Evolutionary conservation across 2,888 invertebrate genomes (phyloP).

Genomic region (Aleiodes alternator): DNA sequence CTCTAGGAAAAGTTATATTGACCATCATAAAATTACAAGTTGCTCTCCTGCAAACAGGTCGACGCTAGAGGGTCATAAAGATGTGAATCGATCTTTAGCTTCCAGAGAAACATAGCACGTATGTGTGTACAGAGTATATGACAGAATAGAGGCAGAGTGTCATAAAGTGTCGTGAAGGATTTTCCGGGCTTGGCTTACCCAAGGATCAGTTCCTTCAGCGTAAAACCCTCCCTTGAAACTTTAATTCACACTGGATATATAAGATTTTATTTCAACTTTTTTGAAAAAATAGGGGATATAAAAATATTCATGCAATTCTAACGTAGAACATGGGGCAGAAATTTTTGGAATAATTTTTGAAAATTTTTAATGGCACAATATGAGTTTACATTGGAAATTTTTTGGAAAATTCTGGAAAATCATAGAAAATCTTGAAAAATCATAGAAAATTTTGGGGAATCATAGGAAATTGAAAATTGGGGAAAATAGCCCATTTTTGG

Average conservation of each 20-base stretch:
- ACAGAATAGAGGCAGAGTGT: background rate
- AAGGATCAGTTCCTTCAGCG: background rate
- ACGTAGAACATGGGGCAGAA: no score
- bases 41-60: conserved; percentile 41
- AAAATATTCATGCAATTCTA: no score
- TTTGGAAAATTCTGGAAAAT: no score
- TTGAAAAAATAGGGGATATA: background rate
- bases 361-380: no score
- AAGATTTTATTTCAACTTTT: conserved; percentile 12
- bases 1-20: conserved; percentile 20
- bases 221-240: conserved; percentile 22
- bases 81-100: conserved; percentile 31
- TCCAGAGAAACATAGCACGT: conserved; percentile 15
- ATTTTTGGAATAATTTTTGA: no score
- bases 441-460: no score
- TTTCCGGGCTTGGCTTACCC: conserved; percentile 15
- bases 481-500: no score
- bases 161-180: conserved; percentile 25
- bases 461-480: no score
- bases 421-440: no score
- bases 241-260: background rate
- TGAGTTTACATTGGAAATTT: no score
- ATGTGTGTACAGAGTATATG: conserved; percentile 21
- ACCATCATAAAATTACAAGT: conserved; percentile 46
- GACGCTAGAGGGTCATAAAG: conserved; percentile 40